A percentile compares a stretch with the other conserved stretches of the same genome.
These are phyloP conservation scores for Cinclus cinclus DNA, from an alignment of 2,113 vertebrate species.

Conservation along the genomic window DNA sequence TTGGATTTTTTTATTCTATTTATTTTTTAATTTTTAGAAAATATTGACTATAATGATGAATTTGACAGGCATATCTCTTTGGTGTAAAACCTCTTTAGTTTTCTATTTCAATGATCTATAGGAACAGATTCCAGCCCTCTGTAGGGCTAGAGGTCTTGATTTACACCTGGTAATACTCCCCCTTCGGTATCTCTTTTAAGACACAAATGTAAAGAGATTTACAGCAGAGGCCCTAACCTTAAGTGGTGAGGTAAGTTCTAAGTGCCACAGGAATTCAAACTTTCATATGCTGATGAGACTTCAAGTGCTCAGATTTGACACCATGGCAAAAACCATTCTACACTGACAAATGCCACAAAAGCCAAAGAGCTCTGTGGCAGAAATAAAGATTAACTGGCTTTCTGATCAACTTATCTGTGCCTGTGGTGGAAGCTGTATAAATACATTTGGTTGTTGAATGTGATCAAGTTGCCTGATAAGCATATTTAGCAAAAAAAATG, in stretches of 20 bases:
- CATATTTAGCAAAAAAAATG: neutral
- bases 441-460: neutral
- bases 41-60: neutral
- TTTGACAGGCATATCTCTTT: neutral
- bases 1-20: no score
- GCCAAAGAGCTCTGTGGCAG: neutral
- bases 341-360: neutral
- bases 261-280: neutral
- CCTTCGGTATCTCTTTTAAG: neutral
- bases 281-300: accelerated
- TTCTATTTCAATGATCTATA: neutral
- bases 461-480: neutral
- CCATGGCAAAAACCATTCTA: neutral
- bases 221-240: neutral
- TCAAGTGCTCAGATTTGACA: neutral
- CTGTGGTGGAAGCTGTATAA: neutral
- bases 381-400: neutral
- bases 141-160: neutral
- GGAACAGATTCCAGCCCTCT: neutral
- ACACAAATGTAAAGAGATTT: neutral
- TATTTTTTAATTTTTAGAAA: neutral
- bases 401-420: neutral
- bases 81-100: neutral
- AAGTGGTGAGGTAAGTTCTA: neutral
- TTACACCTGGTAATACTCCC: neutral